phyloP scores from a whole-genome alignment of 1,140 invertebrate genomes.

The Callitettix versicolor region DNA sequence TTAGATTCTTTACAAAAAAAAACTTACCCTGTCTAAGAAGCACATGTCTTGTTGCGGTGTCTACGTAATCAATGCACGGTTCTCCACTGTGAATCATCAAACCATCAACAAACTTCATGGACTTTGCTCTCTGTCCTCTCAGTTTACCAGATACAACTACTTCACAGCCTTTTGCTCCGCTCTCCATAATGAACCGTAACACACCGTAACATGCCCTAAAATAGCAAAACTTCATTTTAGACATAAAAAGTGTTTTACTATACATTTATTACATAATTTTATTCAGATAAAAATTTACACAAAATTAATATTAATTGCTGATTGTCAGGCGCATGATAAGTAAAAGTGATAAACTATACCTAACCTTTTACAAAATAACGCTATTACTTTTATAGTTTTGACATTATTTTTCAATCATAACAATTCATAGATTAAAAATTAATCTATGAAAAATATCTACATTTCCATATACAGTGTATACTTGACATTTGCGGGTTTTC shows the following conservation, averaged over 20 bases:
- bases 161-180: conserved; percentile 91
- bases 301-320: neutral
- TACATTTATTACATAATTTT: neutral
- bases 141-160: conserved; percentile 99
- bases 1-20: too few relatives aligned
- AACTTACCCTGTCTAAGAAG: conserved; percentile 80
- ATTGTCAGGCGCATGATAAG: neutral
- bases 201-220: conserved; percentile 95
- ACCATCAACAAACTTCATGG: conserved; percentile 99
- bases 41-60: conserved; percentile 94
- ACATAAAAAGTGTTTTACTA: too few relatives aligned
- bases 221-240: too few relatives aligned
- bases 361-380: too few relatives aligned
- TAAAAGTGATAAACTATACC: neutral
- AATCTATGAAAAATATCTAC: too few relatives aligned
- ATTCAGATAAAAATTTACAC: neutral
- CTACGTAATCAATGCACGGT: conserved; percentile 96
- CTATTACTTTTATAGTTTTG: too few relatives aligned
- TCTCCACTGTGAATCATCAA: conserved; percentile 99
- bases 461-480: too few relatives aligned
- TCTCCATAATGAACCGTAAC: conserved; percentile 98
- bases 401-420: too few relatives aligned
- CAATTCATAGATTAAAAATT: too few relatives aligned
- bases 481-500: too few relatives aligned
- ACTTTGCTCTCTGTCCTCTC: conserved; percentile 96